Base-by-base conservation (phyloP, 2,888 invertebrate species). In the Andrena minutula region DNA sequence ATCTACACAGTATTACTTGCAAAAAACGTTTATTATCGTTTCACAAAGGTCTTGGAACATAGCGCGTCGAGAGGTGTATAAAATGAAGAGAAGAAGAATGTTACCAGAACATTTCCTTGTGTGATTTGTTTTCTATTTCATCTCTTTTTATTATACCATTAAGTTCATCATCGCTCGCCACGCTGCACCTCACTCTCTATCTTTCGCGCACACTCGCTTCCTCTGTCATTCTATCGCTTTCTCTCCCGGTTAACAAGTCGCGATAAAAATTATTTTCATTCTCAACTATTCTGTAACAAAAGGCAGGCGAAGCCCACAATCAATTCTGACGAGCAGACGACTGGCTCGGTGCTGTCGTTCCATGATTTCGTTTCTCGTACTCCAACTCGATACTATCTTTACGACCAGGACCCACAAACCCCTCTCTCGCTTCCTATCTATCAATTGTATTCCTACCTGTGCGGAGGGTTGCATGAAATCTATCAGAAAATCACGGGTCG, bases 241-340 rank as follows among this genome's bases (percentile, higher is more conserved):
- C 85, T 88, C 85, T 86, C 84, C 85, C 78, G 79, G 77, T 80
- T 76, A 88, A 89, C 83, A 85, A 56, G 83, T 84, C 87, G 85
- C 78, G 85, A 88, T 90, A 90, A 90, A 70, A 89, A 89, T 90
- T 84, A 89, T 84, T 83, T 82, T 82, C 86, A 56, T 56, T 82
- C 79, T 88, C 75, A 86, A 88, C 85, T 89, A 84, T 85, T 87
- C 84, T 86, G 83, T 88, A 90, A 90, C 86, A 90, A 88, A 89
- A 81, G 86, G 87, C 87, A 87, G 79, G 80, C 80, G 77, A 78
- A 75, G 72, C 83, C 74, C 66, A 58, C 35, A 75, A 68, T 64
- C 60, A 68, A 58, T 65, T 49, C 63, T 30, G 41, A 66, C 69
- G 64, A 68, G 23, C 72, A 71, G 28, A 23, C 23, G 56, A 26